Conservation (phyloP, 2,888 invertebrate genomes). For the Amphimallon solstitiale region DNA sequence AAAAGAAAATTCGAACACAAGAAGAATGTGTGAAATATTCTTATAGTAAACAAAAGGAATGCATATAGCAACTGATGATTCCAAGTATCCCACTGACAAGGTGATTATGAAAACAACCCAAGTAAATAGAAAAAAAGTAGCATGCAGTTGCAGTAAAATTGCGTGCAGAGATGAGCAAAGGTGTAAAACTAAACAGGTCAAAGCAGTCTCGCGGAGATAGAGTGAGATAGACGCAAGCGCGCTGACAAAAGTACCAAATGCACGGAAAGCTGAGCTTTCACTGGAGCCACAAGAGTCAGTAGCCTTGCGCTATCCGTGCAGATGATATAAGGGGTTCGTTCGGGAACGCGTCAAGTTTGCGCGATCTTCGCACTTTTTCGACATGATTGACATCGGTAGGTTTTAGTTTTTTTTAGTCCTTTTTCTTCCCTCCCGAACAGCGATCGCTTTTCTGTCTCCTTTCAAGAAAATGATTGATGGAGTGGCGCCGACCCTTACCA, state of each 20-base stretch:
- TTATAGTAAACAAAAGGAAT: slow-evolving; percentile 13
- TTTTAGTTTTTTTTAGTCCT: slow-evolving; percentile 35
- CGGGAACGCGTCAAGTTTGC: slow-evolving; percentile 28
- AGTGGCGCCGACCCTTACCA: slow-evolving; percentile 25
- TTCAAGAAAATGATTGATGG: slow-evolving; percentile 37
- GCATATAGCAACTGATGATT: slow-evolving; percentile 23
- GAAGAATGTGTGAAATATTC: not conserved
- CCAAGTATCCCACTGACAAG: slow-evolving; percentile 26
- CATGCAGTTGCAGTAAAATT: slow-evolving; percentile 35
- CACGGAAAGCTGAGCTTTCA: slow-evolving; percentile 54
- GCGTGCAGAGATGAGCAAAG: slow-evolving; percentile 51
- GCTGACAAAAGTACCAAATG: slow-evolving; percentile 48
- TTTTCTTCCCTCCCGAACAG: slow-evolving; percentile 7
- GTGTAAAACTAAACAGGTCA: slow-evolving; percentile 58
- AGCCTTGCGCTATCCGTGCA: slow-evolving; percentile 52
- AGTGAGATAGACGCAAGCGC: slow-evolving; percentile 48
- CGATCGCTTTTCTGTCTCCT: slow-evolving; percentile 13
- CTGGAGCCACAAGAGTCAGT: slow-evolving; percentile 54
- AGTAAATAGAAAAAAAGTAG: slow-evolving; percentile 24
- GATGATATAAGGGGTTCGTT: slow-evolving; percentile 30
- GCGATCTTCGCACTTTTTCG: slow-evolving; percentile 29
- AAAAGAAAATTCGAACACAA: not conserved
- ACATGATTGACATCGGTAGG: slow-evolving; percentile 40
- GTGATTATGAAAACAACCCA: slow-evolving; percentile 41
- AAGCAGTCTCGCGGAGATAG: slow-evolving; percentile 52